Evolutionary conservation across 2,888 invertebrate genomes (phyloP).

Genomic region (Rhopalosiphum nymphaeae): DNA sequence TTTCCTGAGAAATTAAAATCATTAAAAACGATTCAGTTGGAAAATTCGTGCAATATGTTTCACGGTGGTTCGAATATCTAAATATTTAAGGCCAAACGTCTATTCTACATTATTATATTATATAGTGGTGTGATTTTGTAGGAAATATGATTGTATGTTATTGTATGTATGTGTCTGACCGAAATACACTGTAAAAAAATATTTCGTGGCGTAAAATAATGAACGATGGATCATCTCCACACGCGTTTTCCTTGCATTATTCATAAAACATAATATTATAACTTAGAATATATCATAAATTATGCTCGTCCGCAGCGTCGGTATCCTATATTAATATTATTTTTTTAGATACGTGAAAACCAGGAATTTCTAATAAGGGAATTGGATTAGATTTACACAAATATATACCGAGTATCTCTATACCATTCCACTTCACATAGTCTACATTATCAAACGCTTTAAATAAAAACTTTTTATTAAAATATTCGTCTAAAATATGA

Average conservation of each 20-base stretch:
- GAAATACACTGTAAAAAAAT: neutral
- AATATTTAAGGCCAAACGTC: neutral
- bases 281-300: slow-evolving; percentile 11
- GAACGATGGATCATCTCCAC: neutral
- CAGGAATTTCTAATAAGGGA: neutral
- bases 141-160: neutral
- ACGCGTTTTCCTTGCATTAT: slow-evolving; percentile 25
- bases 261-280: slow-evolving; percentile 14
- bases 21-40: too few relatives aligned
- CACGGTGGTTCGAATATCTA: neutral
- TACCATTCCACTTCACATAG: neutral
- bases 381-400: neutral
- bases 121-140: neutral
- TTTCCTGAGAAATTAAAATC: neutral
- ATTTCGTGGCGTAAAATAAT: neutral
- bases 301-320: neutral
- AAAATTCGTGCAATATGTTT: neutral
- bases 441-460: neutral
- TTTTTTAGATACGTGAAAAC: neutral
- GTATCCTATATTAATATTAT: neutral
- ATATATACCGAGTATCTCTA: neutral
- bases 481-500: neutral
- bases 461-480: neutral
- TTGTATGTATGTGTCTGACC: neutral
- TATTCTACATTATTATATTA: neutral